Conservation (phyloP, 2,888 invertebrate species). For the Cataglyphis cursor region DNA sequence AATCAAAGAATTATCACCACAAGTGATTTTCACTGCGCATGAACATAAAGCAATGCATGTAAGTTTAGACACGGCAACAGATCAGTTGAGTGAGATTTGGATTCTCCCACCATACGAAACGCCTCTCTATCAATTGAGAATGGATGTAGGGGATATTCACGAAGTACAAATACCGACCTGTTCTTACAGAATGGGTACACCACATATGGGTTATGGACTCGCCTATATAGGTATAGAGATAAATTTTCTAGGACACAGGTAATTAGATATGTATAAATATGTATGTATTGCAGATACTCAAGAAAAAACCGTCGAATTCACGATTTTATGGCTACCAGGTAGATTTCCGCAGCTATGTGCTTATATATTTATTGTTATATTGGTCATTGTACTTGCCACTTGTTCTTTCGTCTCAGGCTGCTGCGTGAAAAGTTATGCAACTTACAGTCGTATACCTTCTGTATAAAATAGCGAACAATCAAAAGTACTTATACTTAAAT, state of each 20-base stretch:
- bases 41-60: constrained; percentile 90
- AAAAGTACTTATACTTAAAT: constrained; percentile 34
- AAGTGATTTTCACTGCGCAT: constrained; percentile 91
- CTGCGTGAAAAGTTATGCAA: constrained; percentile 76
- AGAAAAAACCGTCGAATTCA: constrained; percentile 89
- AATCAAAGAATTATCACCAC: constrained; percentile 90
- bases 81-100: constrained; percentile 84
- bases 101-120: constrained; percentile 83
- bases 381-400: constrained; percentile 79
- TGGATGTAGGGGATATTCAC: constrained; percentile 87
- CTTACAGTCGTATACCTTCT: constrained; percentile 80
- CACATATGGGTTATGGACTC: constrained; percentile 94
- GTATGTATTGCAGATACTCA: constrained; percentile 88
- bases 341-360: constrained; percentile 90
- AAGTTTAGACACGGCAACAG: constrained; percentile 83
- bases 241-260: background rate
- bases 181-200: constrained; percentile 98
- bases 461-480: constrained; percentile 54
- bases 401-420: constrained; percentile 76
- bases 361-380: constrained; percentile 87
- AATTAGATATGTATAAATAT: background rate
- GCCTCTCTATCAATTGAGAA: constrained; percentile 86
- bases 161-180: constrained; percentile 98
- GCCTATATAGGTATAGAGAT: constrained; percentile 91
- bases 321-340: constrained; percentile 93